Base-by-base conservation (phyloP, 2,888 invertebrate species). In the Criorhina ranunculi region DNA sequence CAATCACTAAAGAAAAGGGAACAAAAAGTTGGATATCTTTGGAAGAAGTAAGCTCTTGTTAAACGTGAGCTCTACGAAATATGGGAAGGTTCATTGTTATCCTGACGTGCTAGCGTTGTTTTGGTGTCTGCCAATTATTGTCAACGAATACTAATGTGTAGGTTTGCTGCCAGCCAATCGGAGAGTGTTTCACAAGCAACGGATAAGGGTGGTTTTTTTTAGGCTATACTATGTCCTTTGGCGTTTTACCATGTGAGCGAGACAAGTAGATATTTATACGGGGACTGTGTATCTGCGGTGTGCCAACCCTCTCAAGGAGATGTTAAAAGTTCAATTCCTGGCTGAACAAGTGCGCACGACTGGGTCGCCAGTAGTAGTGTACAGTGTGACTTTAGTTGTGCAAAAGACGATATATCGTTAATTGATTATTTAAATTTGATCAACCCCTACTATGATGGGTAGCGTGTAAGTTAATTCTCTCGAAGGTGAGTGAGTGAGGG, bases 401-500 rank as follows among this genome's bases (percentile, higher is more conserved):
- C 11, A 19, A 51, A 53, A 35, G 24, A 37, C 57, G 44, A 37
- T 37, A 49, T 42, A 11, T n/a, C 51, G 35, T 53, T 77, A 77
- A 69, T 77, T 77, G 69, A 60, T 62, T 77, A 77, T 77, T 77
- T 69, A 33, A 60, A 77, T 53, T 77, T 67, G 17, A 66, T 44
- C 64, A 75, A 55, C 17, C 66, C 57, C 9, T 8, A 8, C 31
- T n/a, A 19, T 0, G 5, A 5, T 4, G n/a, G 15, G 17, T 1
- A 0, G 19, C 2, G 29, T 66, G n/a, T 40, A 6, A 15, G 19
- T 51, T 67, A 40, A 37, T 51, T 66, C 29, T 12, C 1, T 29
- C 11, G 11, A 44, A 33, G 15, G 44, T 44, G 44, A 57, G 9
- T 55, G 29, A 40, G 3, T 37, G 33, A 55, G 15, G 12, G 35